phyloP scores from a whole-genome alignment of 1,140 invertebrate genomes.

The Semibalanus balanoides region DNA sequence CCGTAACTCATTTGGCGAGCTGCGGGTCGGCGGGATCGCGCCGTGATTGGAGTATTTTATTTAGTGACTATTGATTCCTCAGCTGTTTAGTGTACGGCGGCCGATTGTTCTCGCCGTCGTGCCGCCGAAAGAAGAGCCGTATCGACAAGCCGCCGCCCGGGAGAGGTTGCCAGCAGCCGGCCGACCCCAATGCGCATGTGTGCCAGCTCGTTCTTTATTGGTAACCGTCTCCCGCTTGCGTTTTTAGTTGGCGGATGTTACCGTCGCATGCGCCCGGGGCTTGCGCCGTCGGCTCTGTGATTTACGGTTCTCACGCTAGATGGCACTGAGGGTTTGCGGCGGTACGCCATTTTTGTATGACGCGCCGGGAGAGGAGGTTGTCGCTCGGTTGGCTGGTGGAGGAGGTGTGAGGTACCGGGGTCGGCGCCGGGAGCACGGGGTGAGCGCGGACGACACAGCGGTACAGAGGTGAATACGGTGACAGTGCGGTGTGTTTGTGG shows the following conservation, averaged over 20 bases:
- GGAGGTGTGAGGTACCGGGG: neutral
- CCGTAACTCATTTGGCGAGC: neutral
- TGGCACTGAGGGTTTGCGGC: neutral
- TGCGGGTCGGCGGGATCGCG: neutral
- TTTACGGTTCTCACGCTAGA: neutral
- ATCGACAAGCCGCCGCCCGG: neutral
- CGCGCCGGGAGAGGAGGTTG: neutral
- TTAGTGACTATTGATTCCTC: conserved; percentile 1
- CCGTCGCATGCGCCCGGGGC: neutral
- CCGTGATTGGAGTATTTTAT: neutral
- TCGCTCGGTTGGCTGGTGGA: neutral
- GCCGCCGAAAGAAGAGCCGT: neutral
- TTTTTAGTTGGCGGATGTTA: neutral
- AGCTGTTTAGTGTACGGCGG: neutral
- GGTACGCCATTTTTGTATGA: neutral
- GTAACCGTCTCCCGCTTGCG: neutral
- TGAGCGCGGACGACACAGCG: no score
- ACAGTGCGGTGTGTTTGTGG: no score
- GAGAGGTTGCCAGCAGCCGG: no score
- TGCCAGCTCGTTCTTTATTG: neutral
- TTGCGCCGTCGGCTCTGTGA: neutral
- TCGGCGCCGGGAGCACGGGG: no score
- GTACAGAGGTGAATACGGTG: neutral
- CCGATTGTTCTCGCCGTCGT: neutral
- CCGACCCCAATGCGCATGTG: neutral